Percentiles rank a stretch among this genome's conserved stretches.
Conservation (phyloP, 2,113 vertebrate species). For the Kryptolebias marmoratus region DNA sequence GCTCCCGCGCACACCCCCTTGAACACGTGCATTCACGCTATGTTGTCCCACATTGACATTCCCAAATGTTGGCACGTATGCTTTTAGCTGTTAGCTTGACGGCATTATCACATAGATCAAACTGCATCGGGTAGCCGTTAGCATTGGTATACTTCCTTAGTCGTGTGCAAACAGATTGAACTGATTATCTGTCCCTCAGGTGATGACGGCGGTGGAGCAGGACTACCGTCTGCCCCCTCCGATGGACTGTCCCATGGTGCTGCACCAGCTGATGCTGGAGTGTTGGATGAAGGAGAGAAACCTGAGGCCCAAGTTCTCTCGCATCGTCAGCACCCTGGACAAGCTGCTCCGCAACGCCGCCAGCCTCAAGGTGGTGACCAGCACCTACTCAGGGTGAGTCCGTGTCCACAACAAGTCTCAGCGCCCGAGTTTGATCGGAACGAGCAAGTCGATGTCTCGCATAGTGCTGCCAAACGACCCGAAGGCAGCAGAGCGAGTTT, state of each 20-base stretch:
- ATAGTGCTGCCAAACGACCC: too few species aligned
- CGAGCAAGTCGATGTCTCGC: too few species aligned
- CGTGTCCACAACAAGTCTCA: neutral
- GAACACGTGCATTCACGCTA: too few species aligned
- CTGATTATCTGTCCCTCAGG: constrained; percentile 75
- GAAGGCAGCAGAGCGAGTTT: neutral
- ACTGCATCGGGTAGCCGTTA: neutral
- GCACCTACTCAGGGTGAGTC: constrained; percentile 92
- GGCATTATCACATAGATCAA: too few species aligned
- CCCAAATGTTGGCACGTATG: too few species aligned
- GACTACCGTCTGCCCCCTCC: constrained; percentile 97
- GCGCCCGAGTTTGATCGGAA: neutral
- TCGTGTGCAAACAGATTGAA: neutral
- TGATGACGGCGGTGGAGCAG: constrained; percentile 98
- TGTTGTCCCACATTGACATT: too few species aligned
- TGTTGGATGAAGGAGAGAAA: constrained; percentile 99
- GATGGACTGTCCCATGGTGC: constrained; percentile 97
- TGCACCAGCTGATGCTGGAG: constrained; percentile 98
- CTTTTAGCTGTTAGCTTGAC: too few species aligned
- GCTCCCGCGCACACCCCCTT: too few species aligned
- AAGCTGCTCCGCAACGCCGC: constrained; percentile 97
- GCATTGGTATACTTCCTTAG: too few species aligned
- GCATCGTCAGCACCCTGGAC: constrained; percentile 97
- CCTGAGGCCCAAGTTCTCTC: constrained; percentile 95
- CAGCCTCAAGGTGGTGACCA: constrained; percentile 96